Percentiles rank a stretch among this genome's conserved stretches.
These are phyloP conservation scores for Hydropsyche betteni DNA, from an alignment of 2,888 invertebrate genomes.

Conservation along the genomic window DNA sequence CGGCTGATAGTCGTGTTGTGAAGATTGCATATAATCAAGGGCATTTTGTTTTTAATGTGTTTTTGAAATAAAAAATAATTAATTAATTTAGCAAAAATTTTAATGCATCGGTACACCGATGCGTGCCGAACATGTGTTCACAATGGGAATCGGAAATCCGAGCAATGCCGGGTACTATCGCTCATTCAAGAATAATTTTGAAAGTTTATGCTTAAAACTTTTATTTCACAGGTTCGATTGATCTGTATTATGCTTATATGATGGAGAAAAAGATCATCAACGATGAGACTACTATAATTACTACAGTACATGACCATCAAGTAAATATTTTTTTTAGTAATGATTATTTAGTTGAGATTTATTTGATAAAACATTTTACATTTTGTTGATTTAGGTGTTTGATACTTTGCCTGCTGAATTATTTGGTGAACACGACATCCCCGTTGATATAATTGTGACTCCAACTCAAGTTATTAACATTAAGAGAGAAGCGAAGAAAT, in stretches of 20 bases:
- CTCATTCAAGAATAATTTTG: not conserved
- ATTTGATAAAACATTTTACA: not conserved
- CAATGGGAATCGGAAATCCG: too few relatives aligned
- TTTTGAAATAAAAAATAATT: too few relatives aligned
- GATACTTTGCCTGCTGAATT: constrained; percentile 78
- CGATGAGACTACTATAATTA: constrained; percentile 75
- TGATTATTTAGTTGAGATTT: not conserved
- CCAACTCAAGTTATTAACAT: constrained; percentile 72
- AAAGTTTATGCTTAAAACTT: constrained; percentile 22
- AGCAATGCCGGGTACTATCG: too few relatives aligned
- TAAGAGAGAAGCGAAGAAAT: constrained; percentile 33
- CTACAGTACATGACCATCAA: constrained; percentile 87
- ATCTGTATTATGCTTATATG: constrained; percentile 85
- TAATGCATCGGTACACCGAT: too few relatives aligned
- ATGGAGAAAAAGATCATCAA: constrained; percentile 80
- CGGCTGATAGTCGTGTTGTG: too few relatives aligned
- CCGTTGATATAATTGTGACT: constrained; percentile 86
- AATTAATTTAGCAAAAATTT: too few relatives aligned
- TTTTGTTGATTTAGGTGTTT: constrained; percentile 65
- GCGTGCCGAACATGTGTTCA: too few relatives aligned
- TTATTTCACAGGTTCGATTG: constrained; percentile 72
- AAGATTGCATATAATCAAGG: too few relatives aligned
- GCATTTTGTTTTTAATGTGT: too few relatives aligned
- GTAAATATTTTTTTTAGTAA: constrained; percentile 57
- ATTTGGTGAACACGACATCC: constrained; percentile 83